Base-by-base conservation (phyloP, 2,888 invertebrate species). In the Dione juno region DNA sequence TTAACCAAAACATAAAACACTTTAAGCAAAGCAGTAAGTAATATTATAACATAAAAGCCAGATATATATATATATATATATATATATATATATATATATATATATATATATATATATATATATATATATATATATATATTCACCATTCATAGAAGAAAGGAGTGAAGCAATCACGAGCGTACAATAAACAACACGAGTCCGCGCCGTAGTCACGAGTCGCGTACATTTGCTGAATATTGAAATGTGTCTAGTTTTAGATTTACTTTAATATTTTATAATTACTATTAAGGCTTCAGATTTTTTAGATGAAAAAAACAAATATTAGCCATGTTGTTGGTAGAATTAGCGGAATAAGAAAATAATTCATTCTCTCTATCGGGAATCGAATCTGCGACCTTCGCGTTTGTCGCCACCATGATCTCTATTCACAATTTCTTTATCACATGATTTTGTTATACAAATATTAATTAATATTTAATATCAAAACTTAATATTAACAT, bases 151-250 rank as follows among this genome's bases (percentile, higher is more conserved):
- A 67, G 59, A 45, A 66, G 40, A 61, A 41, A 67, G 21, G 48
- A 35, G 41, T 52, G 41, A 52, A 48, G 61, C 52, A 61, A 68
- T 69, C 68, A 69, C 68, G 68, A 69, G 19, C n/a, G 14, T 21
- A 48, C 68, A 28, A 68, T 68, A 68, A 63, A 64, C 63, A 69
- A 63, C 54, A 69, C 68, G 63, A 54, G 54, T 21, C 35, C 35
- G 41, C 45, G 63, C 13, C 13, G 53, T 7, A 45, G 63, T 69
- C 68, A 69, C 68, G 68, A 69, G 16, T 63, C 28, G 37, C 37
- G 68, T n/a, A 64, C 63, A 53, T 53, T 19, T 35, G 21, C 54
- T 63, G 63, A 69, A 69, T 69, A 69, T 69, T 69, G 63, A 63
- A 64, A 28, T 63, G 13, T 53, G 41, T 45, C 14, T 37, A 11